phyloP scores from a whole-genome alignment of 1,140 invertebrate genomes.

The Danaus melanippus region DNA sequence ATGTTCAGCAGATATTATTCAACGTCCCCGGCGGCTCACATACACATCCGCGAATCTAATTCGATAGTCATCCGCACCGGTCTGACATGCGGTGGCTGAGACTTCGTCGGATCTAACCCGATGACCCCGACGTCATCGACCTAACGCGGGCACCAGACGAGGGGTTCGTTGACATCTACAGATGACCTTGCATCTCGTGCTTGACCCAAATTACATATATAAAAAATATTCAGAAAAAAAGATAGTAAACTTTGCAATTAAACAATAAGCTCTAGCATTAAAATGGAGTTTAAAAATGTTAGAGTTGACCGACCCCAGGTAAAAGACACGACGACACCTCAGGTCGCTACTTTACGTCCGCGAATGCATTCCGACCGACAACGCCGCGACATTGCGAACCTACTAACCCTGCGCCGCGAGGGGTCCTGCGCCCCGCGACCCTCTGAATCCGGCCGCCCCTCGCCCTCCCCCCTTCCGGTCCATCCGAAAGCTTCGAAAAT shows the following conservation, averaged over 20 bases:
- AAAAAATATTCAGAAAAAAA: constrained; percentile 4
- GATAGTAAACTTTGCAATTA: constrained; percentile 24
- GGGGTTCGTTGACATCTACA: constrained; percentile 66
- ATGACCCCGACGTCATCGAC: constrained; percentile 64
- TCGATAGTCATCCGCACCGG: constrained; percentile 2
- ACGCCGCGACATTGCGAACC: constrained; percentile 68
- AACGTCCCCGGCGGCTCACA: constrained; percentile 30
- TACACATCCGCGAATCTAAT: constrained; percentile 23
- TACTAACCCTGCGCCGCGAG: constrained; percentile 66
- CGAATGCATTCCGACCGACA: constrained; percentile 69
- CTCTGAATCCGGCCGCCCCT: constrained; percentile 55
- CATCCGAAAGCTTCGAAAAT: constrained; percentile 68
- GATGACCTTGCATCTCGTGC: constrained; percentile 61
- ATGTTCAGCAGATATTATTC: constrained; percentile 25
- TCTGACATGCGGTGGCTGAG: constrained; percentile 7
- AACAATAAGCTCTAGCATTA: constrained; percentile 7
- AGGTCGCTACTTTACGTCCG: constrained; percentile 66
- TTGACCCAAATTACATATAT: constrained; percentile 43
- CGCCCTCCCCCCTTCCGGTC: constrained; percentile 55
- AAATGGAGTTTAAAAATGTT: constrained; percentile 11
- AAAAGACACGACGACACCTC: constrained; percentile 60
- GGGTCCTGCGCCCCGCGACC: constrained; percentile 64
- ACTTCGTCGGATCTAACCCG: constrained; percentile 26
- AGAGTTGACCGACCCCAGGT: constrained; percentile 61
- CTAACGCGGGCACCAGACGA: constrained; percentile 55